A percentile compares a stretch with the other conserved stretches of the same genome.
Evolutionary conservation across 2,113 vertebrate species (phyloP).

Genomic region (Myrmophylax atrothorax): DNA sequence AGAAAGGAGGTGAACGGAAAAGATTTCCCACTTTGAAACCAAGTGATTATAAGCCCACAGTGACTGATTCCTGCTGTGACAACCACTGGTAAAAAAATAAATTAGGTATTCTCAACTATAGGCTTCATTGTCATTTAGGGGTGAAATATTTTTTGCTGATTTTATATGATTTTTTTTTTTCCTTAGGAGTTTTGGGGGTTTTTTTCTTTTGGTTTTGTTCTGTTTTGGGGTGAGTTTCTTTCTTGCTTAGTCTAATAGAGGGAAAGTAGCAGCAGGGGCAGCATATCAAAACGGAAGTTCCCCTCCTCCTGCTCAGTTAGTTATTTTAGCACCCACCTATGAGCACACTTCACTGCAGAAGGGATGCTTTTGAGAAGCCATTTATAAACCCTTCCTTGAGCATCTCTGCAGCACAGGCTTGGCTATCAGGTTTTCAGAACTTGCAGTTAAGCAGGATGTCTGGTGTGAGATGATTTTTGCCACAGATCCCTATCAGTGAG

Average conservation of each 20-base stretch:
- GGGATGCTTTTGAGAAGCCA: constrained; percentile 34
- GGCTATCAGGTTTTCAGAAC: constrained; percentile 46
- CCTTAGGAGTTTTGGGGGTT: accelerated
- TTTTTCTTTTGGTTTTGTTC: neutral
- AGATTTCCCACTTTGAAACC: neutral
- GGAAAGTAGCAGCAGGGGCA: neutral
- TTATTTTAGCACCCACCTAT: constrained; percentile 38
- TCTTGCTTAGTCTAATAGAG: neutral
- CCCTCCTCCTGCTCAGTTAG: neutral
- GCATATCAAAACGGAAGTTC: neutral
- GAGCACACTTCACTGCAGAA: neutral
- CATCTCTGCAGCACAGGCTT: neutral
- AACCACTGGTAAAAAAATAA: constrained; percentile 4
- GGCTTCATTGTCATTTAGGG: neutral
- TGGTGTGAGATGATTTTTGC: constrained; percentile 34
- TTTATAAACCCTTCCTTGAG: constrained; percentile 12
- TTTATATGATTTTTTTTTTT: neutral
- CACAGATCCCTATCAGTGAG: constrained; percentile 26
- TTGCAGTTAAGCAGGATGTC: constrained; percentile 37
- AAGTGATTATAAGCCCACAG: constrained; percentile 21
- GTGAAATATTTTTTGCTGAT: neutral
- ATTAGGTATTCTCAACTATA: neutral
- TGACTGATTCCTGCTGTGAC: constrained; percentile 17
- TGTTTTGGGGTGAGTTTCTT: neutral
- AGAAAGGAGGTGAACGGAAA: constrained; percentile 29